Evolutionary conservation across 2,888 invertebrate species (phyloP).

Genomic region (Myopa testacea): DNA sequence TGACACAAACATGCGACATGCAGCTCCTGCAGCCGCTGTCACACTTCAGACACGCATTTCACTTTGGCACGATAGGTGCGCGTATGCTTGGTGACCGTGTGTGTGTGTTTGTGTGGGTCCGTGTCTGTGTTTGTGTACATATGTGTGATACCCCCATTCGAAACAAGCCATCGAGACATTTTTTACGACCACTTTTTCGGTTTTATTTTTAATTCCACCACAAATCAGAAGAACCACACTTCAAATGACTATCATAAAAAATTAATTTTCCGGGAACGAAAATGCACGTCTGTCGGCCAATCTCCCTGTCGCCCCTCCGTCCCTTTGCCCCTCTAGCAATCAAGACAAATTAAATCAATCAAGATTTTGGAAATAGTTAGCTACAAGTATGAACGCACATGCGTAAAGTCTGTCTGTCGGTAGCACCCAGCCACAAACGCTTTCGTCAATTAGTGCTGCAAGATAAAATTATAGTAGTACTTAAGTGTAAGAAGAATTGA

Average conservation of each 20-base stretch:
- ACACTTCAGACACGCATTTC: conserved; percentile 22
- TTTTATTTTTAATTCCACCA: conserved; percentile 35
- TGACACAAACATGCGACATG: conserved; percentile 20
- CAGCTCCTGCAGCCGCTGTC: background rate
- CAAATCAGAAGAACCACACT: conserved; percentile 39
- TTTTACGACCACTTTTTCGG: conserved; percentile 19
- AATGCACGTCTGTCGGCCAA: conserved; percentile 43
- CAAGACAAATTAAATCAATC: conserved; percentile 58
- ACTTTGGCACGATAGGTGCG: background rate
- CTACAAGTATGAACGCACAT: conserved; percentile 39
- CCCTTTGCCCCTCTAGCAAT: conserved; percentile 26
- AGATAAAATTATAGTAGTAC: conserved; percentile 47
- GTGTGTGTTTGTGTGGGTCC: background rate
- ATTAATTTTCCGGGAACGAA: conserved; percentile 48
- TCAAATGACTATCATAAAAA: conserved; percentile 55
- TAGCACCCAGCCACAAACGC: conserved; percentile 26
- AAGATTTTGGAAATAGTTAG: conserved; percentile 46
- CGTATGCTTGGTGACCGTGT: background rate
- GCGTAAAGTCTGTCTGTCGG: conserved; percentile 36
- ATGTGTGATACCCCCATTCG: background rate
- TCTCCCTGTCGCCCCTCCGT: conserved; percentile 20
- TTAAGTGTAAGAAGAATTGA: conserved; percentile 19
- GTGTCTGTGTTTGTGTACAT: too few relatives aligned
- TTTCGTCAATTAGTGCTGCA: conserved; percentile 54
- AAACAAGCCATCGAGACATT: background rate